A percentile compares a stretch with the other conserved stretches of the same genome.
Conservation (phyloP, 2,888 invertebrate species). For the Mesodorylaimus sp. region DNA sequence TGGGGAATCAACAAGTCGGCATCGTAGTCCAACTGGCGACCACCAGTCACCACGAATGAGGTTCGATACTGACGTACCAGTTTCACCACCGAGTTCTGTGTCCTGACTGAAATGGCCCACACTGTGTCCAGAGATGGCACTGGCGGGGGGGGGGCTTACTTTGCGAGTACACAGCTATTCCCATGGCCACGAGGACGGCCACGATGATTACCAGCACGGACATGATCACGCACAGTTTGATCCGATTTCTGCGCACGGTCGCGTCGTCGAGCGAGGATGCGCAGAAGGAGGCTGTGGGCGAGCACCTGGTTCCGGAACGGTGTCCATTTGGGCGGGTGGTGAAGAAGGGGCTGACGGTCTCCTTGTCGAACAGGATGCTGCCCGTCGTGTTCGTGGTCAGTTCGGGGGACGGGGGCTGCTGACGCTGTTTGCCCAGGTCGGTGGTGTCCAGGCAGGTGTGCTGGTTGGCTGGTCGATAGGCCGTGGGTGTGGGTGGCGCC, state of each 20-base stretch:
- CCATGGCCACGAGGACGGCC: constrained; percentile 10
- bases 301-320: too few relatives aligned
- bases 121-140: too few relatives aligned
- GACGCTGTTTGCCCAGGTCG: background rate
- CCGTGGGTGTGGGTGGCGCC: background rate
- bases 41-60: background rate
- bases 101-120: constrained; percentile 1
- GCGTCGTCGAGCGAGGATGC: background rate
- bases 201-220: constrained; percentile 7
- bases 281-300: background rate
- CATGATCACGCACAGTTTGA: constrained; percentile 6
- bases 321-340: too few relatives aligned
- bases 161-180: constrained; percentile 11
- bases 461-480: background rate
- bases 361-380: background rate
- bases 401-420: background rate
- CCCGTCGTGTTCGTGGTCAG: background rate
- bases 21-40: background rate
- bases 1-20: background rate
- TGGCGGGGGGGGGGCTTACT: constrained; percentile 3
- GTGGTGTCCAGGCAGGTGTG: background rate
- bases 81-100: background rate
- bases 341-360: background rate
- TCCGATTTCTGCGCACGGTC: background rate
- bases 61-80: constrained; percentile 1